phyloP scores from a whole-genome alignment of 2,888 invertebrate genomes.

The Agonum fuliginosum region DNA sequence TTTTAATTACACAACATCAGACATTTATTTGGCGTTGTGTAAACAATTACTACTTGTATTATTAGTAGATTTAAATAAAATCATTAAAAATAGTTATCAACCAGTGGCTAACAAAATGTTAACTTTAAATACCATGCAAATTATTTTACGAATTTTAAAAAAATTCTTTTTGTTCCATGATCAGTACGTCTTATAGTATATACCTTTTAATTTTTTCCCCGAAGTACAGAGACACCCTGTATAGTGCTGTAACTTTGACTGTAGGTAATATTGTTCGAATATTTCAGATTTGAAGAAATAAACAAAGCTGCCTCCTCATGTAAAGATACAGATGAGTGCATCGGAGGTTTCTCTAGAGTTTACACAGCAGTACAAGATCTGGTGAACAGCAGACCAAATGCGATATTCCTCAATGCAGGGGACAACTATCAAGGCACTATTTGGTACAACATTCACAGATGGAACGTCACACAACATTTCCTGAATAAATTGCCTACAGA shows the following conservation, averaged over 20 bases:
- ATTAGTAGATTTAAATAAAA: too few relatives aligned
- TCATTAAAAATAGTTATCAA: too few relatives aligned
- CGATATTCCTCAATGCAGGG: constrained; percentile 86
- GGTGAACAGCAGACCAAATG: constrained; percentile 74
- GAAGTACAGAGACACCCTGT: too few relatives aligned
- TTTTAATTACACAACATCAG: too few relatives aligned
- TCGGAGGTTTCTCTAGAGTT: constrained; percentile 83
- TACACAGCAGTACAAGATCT: constrained; percentile 75
- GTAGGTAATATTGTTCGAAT: not conserved
- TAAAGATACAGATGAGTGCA: constrained; percentile 74
- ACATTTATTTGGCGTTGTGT: too few relatives aligned
- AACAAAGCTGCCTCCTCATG: constrained; percentile 76
- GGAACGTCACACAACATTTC: constrained; percentile 84
- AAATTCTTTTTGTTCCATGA: too few relatives aligned
- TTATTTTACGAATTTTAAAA: too few relatives aligned
- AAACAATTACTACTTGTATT: too few relatives aligned
- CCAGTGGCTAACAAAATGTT: too few relatives aligned
- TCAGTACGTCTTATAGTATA: too few relatives aligned
- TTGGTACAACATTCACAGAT: constrained; percentile 86
- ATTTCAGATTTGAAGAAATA: constrained; percentile 75
- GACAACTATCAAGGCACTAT: constrained; percentile 90
- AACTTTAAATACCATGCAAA: too few relatives aligned
- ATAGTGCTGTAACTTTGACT: not conserved
- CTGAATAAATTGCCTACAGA: constrained; percentile 85
- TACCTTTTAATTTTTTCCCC: too few relatives aligned